These are phyloP conservation scores for Staurois parvus DNA, from an alignment of 2,797 vertebrate species.

Conservation along the genomic window DNA sequence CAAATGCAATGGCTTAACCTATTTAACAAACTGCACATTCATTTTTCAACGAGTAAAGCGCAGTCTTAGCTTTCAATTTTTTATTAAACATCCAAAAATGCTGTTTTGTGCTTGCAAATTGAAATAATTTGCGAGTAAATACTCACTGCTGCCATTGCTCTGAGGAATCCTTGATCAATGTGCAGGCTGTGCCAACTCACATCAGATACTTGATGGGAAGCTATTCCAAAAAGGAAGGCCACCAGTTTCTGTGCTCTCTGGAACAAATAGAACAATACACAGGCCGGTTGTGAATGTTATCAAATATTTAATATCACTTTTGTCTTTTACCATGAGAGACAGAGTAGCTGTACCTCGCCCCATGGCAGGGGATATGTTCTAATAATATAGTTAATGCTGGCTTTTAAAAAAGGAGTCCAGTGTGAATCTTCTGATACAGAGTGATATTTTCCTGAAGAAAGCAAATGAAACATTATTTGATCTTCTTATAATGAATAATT, in stretches of 20 bases:
- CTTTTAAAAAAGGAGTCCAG: constrained; percentile 79
- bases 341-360: constrained; percentile 70
- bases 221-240: constrained; percentile 79
- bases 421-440: constrained; percentile 80
- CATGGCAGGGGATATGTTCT: constrained; percentile 77
- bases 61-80: no score
- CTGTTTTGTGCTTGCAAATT: no score
- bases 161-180: constrained; percentile 78
- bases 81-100: no score
- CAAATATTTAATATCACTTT: background rate
- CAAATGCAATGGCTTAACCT: no score
- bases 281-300: background rate
- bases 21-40: no score
- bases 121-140: background rate
- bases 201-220: constrained; percentile 81
- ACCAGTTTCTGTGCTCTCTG: constrained; percentile 80
- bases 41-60: no score
- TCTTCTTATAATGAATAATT: no score
- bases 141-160: constrained; percentile 78
- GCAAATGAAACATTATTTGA: background rate
- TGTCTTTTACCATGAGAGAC: background rate
- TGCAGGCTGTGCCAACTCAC: constrained; percentile 80
- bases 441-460: constrained; percentile 71
- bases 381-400: constrained; percentile 76
- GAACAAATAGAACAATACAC: constrained; percentile 44